Base-by-base conservation (phyloP, 2,888 invertebrate species). In the Meteorus colon region DNA sequence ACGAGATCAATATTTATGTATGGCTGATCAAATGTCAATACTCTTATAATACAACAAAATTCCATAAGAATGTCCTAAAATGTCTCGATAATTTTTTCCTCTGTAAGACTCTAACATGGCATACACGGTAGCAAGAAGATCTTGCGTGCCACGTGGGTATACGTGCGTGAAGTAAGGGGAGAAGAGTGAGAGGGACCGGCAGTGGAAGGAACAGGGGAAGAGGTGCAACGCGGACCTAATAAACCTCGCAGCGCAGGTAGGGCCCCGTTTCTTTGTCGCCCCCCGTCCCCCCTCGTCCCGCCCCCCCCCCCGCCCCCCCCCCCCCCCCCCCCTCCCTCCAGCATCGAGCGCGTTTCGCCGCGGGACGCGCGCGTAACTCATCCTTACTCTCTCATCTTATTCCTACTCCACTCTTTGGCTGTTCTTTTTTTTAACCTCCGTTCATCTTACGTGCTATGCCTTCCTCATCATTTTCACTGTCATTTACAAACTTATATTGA, bases 311-410 rank as follows among this genome's bases (percentile, higher is more conserved):
- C 82, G 82, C 81, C 78, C 84, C 81, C 8, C 48, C 65, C 73
- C 73, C 73, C 81, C 82, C 81, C 83, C 81, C 81, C 84, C 80
- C 79, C 84, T 82, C 84, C 80, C 79, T 84, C 81, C 10, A 10
- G 4, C 55, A 19, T 84, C 79, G 84, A 82, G 79, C 77, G 76
- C 81, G 77, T 79, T 80, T 82, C 79, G 78, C 77, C 80, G 65
- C 78, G 79, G 71, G 72, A 71, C 37, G 48, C 27, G 51, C 76
- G 63, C 71, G 62, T 66, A 74, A 74, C 68, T 67, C 74, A 68
- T 73, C 66, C 66, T 67, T 59, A 12, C 10, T 67, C 24, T 14
- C 24, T 37, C 41, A 6, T 37, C 14, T 66, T 66, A 34, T 45
- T 37, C 14, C 66, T 12, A 31, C 24, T 41, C 4, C 24, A 41